phyloP scores from a whole-genome alignment of 2,888 invertebrate species.

The Lithophane leautieri region DNA sequence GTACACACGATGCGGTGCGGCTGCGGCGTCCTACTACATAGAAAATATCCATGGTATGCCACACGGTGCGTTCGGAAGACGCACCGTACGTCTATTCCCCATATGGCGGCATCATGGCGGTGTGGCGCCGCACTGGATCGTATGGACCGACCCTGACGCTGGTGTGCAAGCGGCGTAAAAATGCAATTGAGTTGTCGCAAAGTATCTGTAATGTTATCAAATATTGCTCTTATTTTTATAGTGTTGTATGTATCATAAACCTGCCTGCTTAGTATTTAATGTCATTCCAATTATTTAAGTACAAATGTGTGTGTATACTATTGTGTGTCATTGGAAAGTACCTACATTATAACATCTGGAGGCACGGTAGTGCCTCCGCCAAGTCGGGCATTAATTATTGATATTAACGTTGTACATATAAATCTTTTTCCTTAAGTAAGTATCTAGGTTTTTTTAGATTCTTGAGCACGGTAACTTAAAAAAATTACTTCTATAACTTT shows the following conservation, averaged over 20 bases:
- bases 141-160: too few relatives aligned
- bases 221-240: slow-evolving; percentile 40
- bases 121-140: too few relatives aligned
- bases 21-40: too few relatives aligned
- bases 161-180: slow-evolving; percentile 19
- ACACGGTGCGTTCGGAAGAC: too few relatives aligned
- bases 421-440: neutral
- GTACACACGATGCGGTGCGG: too few relatives aligned
- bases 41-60: too few relatives aligned
- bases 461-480: slow-evolving; percentile 41
- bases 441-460: neutral
- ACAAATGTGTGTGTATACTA: slow-evolving; percentile 41
- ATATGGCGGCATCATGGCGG: too few relatives aligned
- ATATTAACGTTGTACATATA: slow-evolving; percentile 49
- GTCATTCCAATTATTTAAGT: slow-evolving; percentile 39
- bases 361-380: too few relatives aligned
- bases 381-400: slow-evolving; percentile 12
- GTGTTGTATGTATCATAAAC: slow-evolving; percentile 38
- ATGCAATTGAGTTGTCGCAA: slow-evolving; percentile 5
- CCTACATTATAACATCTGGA: slow-evolving; percentile 11
- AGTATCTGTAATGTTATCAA: slow-evolving; percentile 30
- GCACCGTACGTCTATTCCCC: too few relatives aligned
- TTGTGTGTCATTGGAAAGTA: slow-evolving; percentile 35
- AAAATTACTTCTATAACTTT: neutral
- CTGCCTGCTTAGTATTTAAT: slow-evolving; percentile 60